Evolutionary conservation across 1,140 invertebrate species (phyloP).

Genomic region (Monomorium pharaonis): DNA sequence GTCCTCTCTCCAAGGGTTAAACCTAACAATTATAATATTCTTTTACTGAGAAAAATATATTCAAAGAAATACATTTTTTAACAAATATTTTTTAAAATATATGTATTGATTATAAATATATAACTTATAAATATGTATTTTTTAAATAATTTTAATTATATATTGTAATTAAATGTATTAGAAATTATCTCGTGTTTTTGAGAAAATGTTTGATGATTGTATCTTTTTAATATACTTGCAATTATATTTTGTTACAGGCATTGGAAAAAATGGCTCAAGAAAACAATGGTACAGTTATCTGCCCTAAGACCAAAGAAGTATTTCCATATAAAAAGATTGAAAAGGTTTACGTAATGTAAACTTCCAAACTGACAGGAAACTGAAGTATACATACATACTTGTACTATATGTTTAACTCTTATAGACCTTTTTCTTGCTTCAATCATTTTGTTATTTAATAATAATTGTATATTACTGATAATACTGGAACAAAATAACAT

Average conservation of each 20-base stretch:
- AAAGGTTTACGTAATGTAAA: conserved; percentile 98
- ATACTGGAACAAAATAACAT: conserved; percentile 70
- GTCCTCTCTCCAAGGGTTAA: too few species aligned
- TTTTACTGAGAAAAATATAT: too few species aligned
- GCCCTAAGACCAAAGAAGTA: conserved; percentile 96
- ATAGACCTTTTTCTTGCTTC: conserved; percentile 9
- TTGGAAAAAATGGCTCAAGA: conserved; percentile 94
- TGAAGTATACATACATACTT: conserved; percentile 42
- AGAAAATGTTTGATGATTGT: not conserved
- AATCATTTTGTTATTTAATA: conserved; percentile 64
- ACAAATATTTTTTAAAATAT: too few species aligned
- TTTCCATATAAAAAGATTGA: conserved; percentile 96
- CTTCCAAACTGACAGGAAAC: conserved; percentile 25
- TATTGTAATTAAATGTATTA: not conserved
- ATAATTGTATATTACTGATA: conserved; percentile 54
- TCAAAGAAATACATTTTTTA: too few species aligned
- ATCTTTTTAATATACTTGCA: conserved; percentile 12
- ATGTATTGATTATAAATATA: not conserved
- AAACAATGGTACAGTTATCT: conserved; percentile 95
- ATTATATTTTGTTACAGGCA: conserved; percentile 87
- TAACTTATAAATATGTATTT: not conserved
- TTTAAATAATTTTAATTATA: not conserved
- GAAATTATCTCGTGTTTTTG: not conserved
- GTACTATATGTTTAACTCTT: conserved; percentile 64
- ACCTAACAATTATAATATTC: too few species aligned